Conservation (phyloP, 2,113 vertebrate genomes). For the Brachirus orientalis region DNA sequence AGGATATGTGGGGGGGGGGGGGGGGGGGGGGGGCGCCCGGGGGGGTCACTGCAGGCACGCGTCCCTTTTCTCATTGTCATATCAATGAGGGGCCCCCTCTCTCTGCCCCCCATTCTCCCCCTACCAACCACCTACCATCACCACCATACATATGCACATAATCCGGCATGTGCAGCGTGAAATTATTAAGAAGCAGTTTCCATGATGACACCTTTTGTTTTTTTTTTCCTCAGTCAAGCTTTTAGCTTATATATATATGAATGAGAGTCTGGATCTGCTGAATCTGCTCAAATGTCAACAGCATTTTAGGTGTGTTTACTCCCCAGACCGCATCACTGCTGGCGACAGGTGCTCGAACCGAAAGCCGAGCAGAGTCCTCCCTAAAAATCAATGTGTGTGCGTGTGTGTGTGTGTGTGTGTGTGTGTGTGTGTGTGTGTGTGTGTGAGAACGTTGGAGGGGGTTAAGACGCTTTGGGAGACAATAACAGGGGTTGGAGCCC, state of each 20-base stretch:
- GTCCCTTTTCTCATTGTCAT: constrained; percentile 66
- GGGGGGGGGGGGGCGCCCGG: not conserved
- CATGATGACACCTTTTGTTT: not conserved
- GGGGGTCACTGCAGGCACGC: constrained; percentile 65
- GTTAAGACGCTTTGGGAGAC: constrained; percentile 33
- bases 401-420: not conserved
- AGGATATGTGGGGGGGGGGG: constrained; percentile 16
- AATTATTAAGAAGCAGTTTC: not conserved
- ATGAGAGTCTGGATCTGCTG: not conserved
- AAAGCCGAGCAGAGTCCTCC: constrained; percentile 14
- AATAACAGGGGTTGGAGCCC: constrained; percentile 62
- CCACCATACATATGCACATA: constrained; percentile 17
- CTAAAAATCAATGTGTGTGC: constrained; percentile 51
- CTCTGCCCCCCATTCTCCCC: not conserved
- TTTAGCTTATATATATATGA: too few relatives aligned
- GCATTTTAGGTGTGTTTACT: constrained; percentile 56
- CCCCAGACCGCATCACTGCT: constrained; percentile 21
- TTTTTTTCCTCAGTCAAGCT: too few relatives aligned
- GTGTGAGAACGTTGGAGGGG: constrained; percentile 3
- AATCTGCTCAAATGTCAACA: not conserved
- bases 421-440: constrained; percentile 12
- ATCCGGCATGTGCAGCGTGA: not conserved
- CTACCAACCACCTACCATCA: not conserved
- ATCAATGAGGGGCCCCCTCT: constrained; percentile 33
- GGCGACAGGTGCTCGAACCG: constrained; percentile 67